These are phyloP conservation scores for Leptinotarsa peninsularis DNA, from an alignment of 2,888 invertebrate genomes.

Conservation along the genomic window DNA sequence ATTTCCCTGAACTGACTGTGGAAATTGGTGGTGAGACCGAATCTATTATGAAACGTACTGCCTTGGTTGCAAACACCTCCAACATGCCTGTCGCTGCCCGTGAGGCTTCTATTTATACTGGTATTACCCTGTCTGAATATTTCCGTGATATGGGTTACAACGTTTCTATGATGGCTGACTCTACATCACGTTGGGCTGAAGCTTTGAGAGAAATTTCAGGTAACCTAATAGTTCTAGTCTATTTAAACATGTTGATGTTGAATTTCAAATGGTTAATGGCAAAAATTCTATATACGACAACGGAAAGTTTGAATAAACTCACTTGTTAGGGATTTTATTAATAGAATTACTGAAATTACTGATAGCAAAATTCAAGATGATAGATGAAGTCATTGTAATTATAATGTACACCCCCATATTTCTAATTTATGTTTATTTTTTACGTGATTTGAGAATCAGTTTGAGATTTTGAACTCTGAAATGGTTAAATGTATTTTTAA, in stretches of 20 bases:
- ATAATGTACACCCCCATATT: too few species aligned
- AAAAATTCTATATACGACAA: too few species aligned
- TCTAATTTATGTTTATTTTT: too few species aligned
- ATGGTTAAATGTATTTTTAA: too few species aligned
- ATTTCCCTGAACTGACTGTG: constrained; percentile 98
- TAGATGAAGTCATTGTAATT: too few species aligned
- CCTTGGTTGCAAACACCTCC: constrained; percentile 98
- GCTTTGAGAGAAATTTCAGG: constrained; percentile 98
- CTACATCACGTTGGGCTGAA: constrained; percentile 99
- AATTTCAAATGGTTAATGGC: background rate
- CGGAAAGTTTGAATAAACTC: too few species aligned
- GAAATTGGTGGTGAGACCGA: constrained; percentile 97
- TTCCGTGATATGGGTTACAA: constrained; percentile 99
- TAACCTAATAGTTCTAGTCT: constrained; percentile 15
- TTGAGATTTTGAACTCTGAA: too few species aligned
- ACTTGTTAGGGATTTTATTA: too few species aligned
- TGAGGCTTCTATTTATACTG: constrained; percentile 99
- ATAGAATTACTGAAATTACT: too few species aligned
- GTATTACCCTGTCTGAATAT: constrained; percentile 99
- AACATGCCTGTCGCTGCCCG: constrained; percentile 99
- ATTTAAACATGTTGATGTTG: background rate
- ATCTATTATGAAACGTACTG: constrained; percentile 99
- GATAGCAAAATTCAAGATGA: too few species aligned
- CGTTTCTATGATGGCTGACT: constrained; percentile 99
- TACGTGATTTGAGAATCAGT: too few species aligned